Conservation (phyloP, 2,797 vertebrate species). For the Rallus crepitans region DNA sequence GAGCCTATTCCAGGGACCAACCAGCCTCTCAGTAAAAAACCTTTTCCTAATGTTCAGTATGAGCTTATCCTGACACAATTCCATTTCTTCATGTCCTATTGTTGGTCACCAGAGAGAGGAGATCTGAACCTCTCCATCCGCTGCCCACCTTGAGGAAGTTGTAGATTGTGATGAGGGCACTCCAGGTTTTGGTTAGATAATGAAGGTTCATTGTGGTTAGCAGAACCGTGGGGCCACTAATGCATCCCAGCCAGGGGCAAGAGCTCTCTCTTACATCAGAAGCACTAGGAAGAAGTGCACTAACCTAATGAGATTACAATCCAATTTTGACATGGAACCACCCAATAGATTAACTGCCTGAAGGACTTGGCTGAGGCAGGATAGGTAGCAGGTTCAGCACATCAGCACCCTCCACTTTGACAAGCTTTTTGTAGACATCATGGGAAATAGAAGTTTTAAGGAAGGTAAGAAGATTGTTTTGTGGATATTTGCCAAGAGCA, state of each 20-base stretch:
- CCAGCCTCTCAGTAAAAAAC: neutral
- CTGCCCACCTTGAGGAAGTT: neutral
- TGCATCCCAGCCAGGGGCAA: neutral
- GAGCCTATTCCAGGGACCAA: neutral
- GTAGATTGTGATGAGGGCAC: neutral
- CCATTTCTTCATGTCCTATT: neutral
- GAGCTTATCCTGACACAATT: neutral
- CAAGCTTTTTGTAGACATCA: slow-evolving; percentile 14
- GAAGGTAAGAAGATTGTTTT: slow-evolving; percentile 26
- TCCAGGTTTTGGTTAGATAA: neutral
- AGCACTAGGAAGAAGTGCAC: neutral
- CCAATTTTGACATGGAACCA: neutral
- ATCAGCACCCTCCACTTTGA: neutral
- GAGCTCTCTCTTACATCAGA: neutral
- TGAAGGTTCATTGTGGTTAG: neutral
- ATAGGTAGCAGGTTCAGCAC: neutral
- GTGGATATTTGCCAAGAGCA: slow-evolving; percentile 15
- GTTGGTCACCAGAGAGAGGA: neutral
- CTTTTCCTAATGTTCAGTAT: neutral
- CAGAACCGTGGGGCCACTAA: neutral
- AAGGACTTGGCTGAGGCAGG: neutral
- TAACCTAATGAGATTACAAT: neutral
- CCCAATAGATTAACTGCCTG: neutral
- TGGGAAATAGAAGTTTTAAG: neutral
- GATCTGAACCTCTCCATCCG: neutral